phyloP scores from a whole-genome alignment of 2,797 vertebrate species.

The Gambusia yucatana region DNA sequence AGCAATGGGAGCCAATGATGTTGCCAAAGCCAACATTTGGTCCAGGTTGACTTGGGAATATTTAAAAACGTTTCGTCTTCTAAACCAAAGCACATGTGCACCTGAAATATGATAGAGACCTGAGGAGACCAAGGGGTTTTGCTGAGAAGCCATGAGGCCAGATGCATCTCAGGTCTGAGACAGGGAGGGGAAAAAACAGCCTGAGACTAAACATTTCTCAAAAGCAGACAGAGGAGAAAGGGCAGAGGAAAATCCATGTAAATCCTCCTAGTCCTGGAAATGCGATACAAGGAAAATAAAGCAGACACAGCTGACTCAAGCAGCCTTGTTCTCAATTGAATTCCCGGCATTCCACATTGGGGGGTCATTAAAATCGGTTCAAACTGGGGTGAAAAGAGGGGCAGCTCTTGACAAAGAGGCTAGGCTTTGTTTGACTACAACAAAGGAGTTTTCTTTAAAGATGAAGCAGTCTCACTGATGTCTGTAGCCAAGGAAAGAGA shows the following conservation, averaged over 20 bases:
- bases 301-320: slow-evolving; percentile 70
- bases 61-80: slow-evolving; percentile 41
- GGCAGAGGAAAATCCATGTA: slow-evolving; percentile 69
- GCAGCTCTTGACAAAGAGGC: background rate
- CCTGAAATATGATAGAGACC: slow-evolving; percentile 55
- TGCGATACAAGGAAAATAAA: slow-evolving; percentile 81
- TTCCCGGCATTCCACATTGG: slow-evolving; percentile 69
- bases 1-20: background rate
- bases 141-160: slow-evolving; percentile 45
- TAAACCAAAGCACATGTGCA: slow-evolving; percentile 59
- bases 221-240: slow-evolving; percentile 60
- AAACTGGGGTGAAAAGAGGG: slow-evolving; percentile 21
- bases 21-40: slow-evolving; percentile 4
- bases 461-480: background rate
- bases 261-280: slow-evolving; percentile 77
- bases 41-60: slow-evolving; percentile 36
- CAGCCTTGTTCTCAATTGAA: slow-evolving; percentile 57
- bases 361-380: slow-evolving; percentile 73
- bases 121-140: slow-evolving; percentile 41
- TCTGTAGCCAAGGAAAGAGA: background rate
- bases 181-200: slow-evolving; percentile 74
- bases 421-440: slow-evolving; percentile 32
- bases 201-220: slow-evolving; percentile 83
- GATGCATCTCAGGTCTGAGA: slow-evolving; percentile 61
- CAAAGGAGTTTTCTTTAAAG: slow-evolving; percentile 11